Conservation (phyloP, 1,140 invertebrate genomes). For the Limonius californicus region DNA sequence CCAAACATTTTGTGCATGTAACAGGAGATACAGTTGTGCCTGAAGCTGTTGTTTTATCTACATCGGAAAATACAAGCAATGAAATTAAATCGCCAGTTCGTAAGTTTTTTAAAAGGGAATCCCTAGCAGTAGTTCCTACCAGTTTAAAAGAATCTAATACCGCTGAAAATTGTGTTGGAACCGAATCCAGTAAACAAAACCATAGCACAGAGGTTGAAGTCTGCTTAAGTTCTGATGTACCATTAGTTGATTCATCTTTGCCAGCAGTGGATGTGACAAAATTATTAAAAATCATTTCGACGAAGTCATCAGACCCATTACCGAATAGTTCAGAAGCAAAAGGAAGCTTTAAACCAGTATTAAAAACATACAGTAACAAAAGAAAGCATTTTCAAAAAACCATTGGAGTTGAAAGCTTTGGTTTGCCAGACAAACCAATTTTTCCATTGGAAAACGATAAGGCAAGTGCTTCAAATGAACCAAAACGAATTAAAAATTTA, state of each 20-base stretch:
- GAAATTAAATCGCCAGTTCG: background rate
- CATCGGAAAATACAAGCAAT: background rate
- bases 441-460: constrained; percentile 23
- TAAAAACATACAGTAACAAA: constrained; percentile 34
- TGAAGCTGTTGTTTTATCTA: background rate
- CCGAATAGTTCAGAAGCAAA: constrained; percentile 5
- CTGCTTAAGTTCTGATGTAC: too few relatives aligned
- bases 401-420: constrained; percentile 32
- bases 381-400: constrained; percentile 26
- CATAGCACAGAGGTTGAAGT: background rate
- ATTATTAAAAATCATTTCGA: constrained; percentile 32
- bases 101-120: constrained; percentile 7
- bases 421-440: constrained; percentile 33
- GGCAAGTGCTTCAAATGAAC: background rate
- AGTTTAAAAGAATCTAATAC: background rate
- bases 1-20: background rate
- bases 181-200: background rate
- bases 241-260: constrained; percentile 1
- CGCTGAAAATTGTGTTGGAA: background rate
- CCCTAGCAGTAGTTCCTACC: background rate
- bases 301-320: constrained; percentile 13
- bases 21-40: background rate
- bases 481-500: constrained; percentile 4
- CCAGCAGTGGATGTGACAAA: constrained; percentile 25
- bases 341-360: constrained; percentile 16